Evolutionary conservation across 2,113 vertebrate species (phyloP).

Genomic region (Anhinga anhinga): DNA sequence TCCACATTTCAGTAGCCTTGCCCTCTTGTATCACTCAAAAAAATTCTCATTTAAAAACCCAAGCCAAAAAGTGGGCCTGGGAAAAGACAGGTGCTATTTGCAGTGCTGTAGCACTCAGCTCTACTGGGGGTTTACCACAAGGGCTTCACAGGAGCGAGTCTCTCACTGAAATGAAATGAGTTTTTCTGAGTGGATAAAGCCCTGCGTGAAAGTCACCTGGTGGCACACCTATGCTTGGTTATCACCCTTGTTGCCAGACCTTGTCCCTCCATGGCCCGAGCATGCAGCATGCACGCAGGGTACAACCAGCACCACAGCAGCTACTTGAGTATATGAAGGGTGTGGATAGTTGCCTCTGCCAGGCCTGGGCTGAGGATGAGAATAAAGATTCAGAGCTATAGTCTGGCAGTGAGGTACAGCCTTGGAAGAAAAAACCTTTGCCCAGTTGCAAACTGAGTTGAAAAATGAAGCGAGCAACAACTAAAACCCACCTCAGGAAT

Average conservation of each 20-base stretch:
- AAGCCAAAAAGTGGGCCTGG: background rate
- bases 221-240: background rate
- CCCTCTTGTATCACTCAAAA: background rate
- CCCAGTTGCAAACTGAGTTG: background rate
- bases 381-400: background rate
- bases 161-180: background rate
- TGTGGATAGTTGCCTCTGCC: background rate
- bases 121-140: background rate
- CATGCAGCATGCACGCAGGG: background rate
- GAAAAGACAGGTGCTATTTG: background rate
- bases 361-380: background rate
- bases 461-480: background rate
- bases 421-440: background rate
- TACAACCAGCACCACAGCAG: background rate
- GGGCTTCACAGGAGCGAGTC: background rate
- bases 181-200: background rate
- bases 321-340: background rate
- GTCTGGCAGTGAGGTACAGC: background rate
- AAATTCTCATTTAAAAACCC: background rate
- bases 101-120: background rate
- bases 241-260: background rate
- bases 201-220: background rate
- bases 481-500: background rate
- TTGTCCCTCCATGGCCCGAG: background rate
- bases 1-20: background rate